Conservation (phyloP, 1,140 invertebrate genomes). For the Mizuhopecten yessoensis region DNA sequence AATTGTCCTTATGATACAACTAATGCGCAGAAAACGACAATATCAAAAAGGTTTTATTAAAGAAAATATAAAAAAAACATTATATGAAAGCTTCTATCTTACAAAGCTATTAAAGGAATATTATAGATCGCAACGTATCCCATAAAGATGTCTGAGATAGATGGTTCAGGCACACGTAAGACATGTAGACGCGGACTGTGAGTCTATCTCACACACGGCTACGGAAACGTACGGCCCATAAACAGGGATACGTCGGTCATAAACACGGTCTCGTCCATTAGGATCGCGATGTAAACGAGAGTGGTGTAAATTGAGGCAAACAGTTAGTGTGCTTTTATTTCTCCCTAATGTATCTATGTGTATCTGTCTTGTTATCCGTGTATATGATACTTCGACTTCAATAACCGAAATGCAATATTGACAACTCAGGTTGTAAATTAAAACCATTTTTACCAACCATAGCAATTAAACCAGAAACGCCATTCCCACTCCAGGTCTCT, state of each 20-base stretch:
- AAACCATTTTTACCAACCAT: constrained; percentile 31
- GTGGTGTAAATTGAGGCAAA: constrained; percentile 38
- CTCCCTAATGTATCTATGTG: background rate
- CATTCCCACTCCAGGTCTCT: background rate
- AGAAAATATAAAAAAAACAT: background rate
- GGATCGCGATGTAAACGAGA: background rate
- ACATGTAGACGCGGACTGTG: background rate
- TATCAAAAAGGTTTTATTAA: background rate
- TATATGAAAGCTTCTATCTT: background rate
- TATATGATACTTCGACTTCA: constrained; percentile 23
- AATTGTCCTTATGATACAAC: background rate
- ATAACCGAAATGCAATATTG: constrained; percentile 18
- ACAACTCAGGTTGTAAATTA: background rate
- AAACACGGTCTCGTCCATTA: constrained; percentile 4
- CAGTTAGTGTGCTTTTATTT: constrained; percentile 34
- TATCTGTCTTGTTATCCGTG: constrained; percentile 18
- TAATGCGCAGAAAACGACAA: background rate
- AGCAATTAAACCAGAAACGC: background rate
- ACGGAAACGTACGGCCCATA: constrained; percentile 1
- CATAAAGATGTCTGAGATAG: background rate
- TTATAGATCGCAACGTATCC: background rate
- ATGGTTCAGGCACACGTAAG: background rate
- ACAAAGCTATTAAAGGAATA: background rate
- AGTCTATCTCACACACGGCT: background rate
- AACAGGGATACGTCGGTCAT: background rate